Percentiles rank a stretch among this genome's conserved stretches.
Evolutionary conservation across 23 tunicate species (phyloP).

Genomic region (Halocynthia roretzi): DNA sequence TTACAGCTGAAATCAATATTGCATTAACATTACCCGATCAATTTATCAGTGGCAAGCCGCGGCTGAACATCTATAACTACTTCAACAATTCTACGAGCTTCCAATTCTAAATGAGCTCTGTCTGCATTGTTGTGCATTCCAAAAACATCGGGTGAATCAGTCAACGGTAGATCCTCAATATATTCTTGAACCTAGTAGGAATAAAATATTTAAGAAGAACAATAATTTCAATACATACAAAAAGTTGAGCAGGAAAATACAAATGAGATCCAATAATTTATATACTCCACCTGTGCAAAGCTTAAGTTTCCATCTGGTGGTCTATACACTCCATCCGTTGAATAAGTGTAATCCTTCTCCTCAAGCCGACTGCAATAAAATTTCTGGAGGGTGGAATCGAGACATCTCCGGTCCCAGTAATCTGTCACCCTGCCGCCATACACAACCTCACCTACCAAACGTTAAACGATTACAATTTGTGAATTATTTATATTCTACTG

Average conservation of each 20-base stretch:
- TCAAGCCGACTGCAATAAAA: constrained; percentile 47
- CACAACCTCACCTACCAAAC: constrained; percentile 56
- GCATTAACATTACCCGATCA: constrained; percentile 45
- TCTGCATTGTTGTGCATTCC: constrained; percentile 95
- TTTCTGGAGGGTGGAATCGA: constrained; percentile 55
- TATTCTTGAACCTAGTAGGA: constrained; percentile 40
- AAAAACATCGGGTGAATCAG: constrained; percentile 88
- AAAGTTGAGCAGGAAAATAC: background rate
- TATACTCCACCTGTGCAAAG: constrained; percentile 33
- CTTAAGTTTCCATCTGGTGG: constrained; percentile 29
- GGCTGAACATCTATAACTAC: constrained; percentile 85
- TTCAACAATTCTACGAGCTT: constrained; percentile 55
- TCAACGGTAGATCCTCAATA: constrained; percentile 52
- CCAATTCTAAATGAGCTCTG: constrained; percentile 74
- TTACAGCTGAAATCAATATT: too few species aligned
- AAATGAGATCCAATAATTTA: background rate
- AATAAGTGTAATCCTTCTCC: constrained; percentile 35
- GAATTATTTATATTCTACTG: too few species aligned
- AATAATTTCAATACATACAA: background rate
- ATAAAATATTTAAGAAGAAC: too few species aligned
- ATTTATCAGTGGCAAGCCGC: constrained; percentile 60
- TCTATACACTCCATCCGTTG: constrained; percentile 47
- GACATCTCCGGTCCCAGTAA: constrained; percentile 87
- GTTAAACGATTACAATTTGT: too few species aligned
- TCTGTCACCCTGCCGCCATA: constrained; percentile 98